Evolutionary conservation across 2,888 invertebrate species (phyloP), one percentile per base, ranked within the genome.

Genomic region (Phania funesta): DNA sequence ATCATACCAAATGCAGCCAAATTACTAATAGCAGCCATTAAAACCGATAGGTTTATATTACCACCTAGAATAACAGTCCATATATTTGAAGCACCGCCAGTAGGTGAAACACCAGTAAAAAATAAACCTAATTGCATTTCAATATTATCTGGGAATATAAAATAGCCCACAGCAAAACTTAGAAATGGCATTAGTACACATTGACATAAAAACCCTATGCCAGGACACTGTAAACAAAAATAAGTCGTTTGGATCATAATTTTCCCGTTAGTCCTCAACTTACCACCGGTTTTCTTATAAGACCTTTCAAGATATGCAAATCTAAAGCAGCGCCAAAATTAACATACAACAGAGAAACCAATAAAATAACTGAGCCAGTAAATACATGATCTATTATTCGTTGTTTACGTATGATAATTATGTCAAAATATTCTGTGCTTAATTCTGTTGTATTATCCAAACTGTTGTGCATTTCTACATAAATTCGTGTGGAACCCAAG

Each of bases 61-160:
- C 98, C 99, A 3, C 95, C 96, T 2, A 99, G 92, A 16, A 99
- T 93, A 84, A 96, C 94, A 0, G 98, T 96, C 98, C 98, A 99
- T 86, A 98, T 96, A 91, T 99, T 99, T 58, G 98, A 98, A 24
- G 98, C 98, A 0, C 98, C 99, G 0, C 99, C 97, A n/a, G 96
- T 96, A 0, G 97, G 97, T 3, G 96, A 95, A 20, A 97, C 96
- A 0, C 97, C 97, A 0, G 97, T 96, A 90, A 97, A 96, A 91
- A 97, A 97, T 90, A 98, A 93, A 3, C 97, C 97, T 85, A 98
- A 90, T 56, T 95, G 95, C 93, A 97, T 93, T 85, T 93, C 93
- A 2, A 93, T 92, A 64, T 92, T 92, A 76, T 93, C 89, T 0
- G 95, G 94, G 90, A 97, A 96, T 20, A 97, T 91, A 18, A 94